Evolutionary conservation across 2,888 invertebrate genomes (phyloP), one percentile per base, ranked within the genome.

Genomic region (Agrypnus murinus): DNA sequence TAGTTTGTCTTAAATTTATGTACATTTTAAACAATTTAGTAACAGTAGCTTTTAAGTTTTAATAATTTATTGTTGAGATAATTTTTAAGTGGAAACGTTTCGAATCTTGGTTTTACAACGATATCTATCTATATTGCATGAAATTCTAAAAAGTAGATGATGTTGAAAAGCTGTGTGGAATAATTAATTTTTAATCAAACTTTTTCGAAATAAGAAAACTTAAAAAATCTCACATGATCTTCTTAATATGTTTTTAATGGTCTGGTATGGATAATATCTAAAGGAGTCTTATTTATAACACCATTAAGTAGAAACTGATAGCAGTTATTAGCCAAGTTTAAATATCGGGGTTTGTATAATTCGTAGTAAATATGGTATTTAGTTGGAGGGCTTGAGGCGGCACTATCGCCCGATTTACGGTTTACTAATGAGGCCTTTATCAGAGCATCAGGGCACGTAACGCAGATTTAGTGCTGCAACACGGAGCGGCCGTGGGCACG

Each of bases 391-490:
- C 71, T 72, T 67, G 72, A 74, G 76, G 78, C 79, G 77, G 75
- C 78, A 81, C 81, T 81, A 81, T 81, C 82, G 81, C 80, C 81
- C 85, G 84, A 85, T 84, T 86, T 85, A 86, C 85, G 85, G 83
- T 84, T 84, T 85, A 84, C 85, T 86, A 86, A 86, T 86, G 86
- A 86, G 85, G 83, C 85, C 85, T 85, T 86, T 86, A 86, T 86
- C 86, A 82, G 81, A 78, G 81, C 82, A 84, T 85, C 84, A 81
- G 78, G 81, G 86, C 86, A 86, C 86, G 86, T 86, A 86, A 83
- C 78, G 78, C 84, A 86, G 86, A 86, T 86, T 86, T 86, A 85
- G 83, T 82, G 81, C 80, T 81, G 80, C 81, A 83, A 81, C 78
- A 81, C 79, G 79, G 74, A 74, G 75, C 67, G 73, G 66, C 71